Base-by-base conservation (phyloP, 2,113 vertebrate genomes). In the Aspiorhynchus laticeps region DNA sequence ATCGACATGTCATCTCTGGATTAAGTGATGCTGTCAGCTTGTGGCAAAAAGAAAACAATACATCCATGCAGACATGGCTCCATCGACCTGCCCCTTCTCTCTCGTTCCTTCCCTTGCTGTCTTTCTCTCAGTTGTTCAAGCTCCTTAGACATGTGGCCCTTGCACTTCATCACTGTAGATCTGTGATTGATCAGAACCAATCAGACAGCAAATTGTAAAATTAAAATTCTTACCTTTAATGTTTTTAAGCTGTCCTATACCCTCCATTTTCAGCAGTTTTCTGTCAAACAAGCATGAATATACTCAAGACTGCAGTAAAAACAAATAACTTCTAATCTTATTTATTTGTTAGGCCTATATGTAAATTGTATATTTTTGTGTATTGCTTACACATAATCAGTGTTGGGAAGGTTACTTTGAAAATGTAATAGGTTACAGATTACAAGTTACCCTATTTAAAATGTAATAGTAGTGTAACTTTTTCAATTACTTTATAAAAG, bases 101-200 rank as follows among this genome's bases (percentile, higher is more conserved):
- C 86, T 67, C 77, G 56, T 21, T 31, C 86, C 28, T 36, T 43
- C 63, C 5, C 8, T 48, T 48, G 3, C 11, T 48, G 43, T 87
- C 53, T 48, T 67, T 69, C 76, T 33, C 76, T 28, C 56, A 48
- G 36, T 7, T 21, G 2, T 33, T 73, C 28, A 48, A 6, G 41
- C 17, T 38, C 8, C 71, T 48, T 19, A 51, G 41, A 53, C 65
- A 85, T 51, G 19, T n/a, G 11, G 59, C 41, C 33, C 41, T 75
- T 85, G 26, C 24, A 79, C 63, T 85, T 88, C 33, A 88, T 86
- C 88, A 84, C 78, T 84, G 67, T 80, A 65, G 67, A 85, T 90
- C 75, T 86, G n/a, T 82, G 83, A 91, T 89, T 88, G 85, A 88
- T 92, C 78, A 86, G 59, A 83, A 85, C 84, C 85, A 85, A 91